A percentile compares a stretch with the other conserved stretches of the same genome.
Evolutionary conservation across 2,888 invertebrate species (phyloP).

Genomic region (Drosophila recens): DNA sequence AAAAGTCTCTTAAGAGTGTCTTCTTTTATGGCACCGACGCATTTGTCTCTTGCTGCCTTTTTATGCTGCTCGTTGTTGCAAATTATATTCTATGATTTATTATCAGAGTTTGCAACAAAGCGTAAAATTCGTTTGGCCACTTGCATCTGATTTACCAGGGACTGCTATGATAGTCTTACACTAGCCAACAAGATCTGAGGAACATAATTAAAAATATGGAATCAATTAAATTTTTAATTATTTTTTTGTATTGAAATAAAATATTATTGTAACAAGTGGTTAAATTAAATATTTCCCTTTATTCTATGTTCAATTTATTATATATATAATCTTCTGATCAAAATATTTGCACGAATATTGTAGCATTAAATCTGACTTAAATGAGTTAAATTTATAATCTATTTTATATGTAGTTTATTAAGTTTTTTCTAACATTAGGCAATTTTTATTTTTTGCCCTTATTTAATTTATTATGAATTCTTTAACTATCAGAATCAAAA

Average conservation of each 20-base stretch:
- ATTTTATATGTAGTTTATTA: too few relatives aligned
- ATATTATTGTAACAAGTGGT: neutral
- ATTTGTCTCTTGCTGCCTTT: conserved; percentile 44
- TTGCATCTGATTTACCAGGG: conserved; percentile 18
- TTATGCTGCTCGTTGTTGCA: conserved; percentile 50
- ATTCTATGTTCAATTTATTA: too few relatives aligned
- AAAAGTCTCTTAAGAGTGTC: conserved; percentile 52
- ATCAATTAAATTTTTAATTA: neutral
- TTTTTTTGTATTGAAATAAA: neutral
- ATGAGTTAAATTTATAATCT: too few relatives aligned
- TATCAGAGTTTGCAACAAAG: conserved; percentile 75
- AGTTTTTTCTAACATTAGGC: too few relatives aligned
- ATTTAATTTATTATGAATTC: too few relatives aligned
- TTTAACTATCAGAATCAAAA: too few relatives aligned
- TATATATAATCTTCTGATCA: too few relatives aligned
- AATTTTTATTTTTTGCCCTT: too few relatives aligned
- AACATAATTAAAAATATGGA: neutral
- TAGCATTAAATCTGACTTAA: too few relatives aligned
- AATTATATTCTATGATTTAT: conserved; percentile 78
- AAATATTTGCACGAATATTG: too few relatives aligned
- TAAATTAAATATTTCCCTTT: too few relatives aligned
- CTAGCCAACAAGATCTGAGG: conserved; percentile 42
- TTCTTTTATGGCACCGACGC: conserved; percentile 48
- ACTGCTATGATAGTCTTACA: conserved; percentile 51
- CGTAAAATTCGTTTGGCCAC: conserved; percentile 75